Evolutionary conservation across 2,888 invertebrate genomes (phyloP), one percentile per base, ranked within the genome.

Genomic region (Vandiemenella viatica): DNA sequence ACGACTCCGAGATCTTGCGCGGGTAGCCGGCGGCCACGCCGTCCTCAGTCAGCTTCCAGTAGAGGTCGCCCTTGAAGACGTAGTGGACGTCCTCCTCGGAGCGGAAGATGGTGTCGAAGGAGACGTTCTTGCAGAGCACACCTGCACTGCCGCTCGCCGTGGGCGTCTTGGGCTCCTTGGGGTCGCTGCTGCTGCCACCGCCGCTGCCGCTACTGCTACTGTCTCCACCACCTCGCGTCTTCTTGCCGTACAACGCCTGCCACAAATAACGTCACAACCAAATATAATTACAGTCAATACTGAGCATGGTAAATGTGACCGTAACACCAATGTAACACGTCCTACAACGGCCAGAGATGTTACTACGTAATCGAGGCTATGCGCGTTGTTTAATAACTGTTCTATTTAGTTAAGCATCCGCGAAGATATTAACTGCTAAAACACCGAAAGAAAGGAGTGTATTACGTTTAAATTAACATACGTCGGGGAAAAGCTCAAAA

Each of bases 1-100:
- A 90, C n/a, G 79, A 75, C 55, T 80, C 77, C 1, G 81, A 74
- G 57, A 97, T 95, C 38, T 75, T 68, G 57, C 83, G 79, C 0
- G 96, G 95, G 66, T 90, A 95, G 19, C 91, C 92, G 5, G 79
- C 72, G 4, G 88, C 88, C 10, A 93, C 76, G 15, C 86, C 85
- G 57, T 86, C 83, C 48, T 84, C 82, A 1, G 86, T 88, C 48
- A 96, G 69, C 60, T 79, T 78, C 81, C 90, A 95, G 65, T 90
- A 93, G 60, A 84, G 77, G 56, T 83, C 79, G 23, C 89, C 90
- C 74, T 91, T 90, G 70, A 97, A 93, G 4, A 87, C 83, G 64
- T 84, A 93, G 0, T 92, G 91, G 44, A 76, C 75, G 1, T 89
- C 90, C 58, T 91, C 87, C 1, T 83, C 83, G 1, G 89, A 84